A percentile compares a stretch with the other conserved stretches of the same genome.
phyloP scores from a whole-genome alignment of 2,888 invertebrate species.

The Drosophila gaucha region DNA sequence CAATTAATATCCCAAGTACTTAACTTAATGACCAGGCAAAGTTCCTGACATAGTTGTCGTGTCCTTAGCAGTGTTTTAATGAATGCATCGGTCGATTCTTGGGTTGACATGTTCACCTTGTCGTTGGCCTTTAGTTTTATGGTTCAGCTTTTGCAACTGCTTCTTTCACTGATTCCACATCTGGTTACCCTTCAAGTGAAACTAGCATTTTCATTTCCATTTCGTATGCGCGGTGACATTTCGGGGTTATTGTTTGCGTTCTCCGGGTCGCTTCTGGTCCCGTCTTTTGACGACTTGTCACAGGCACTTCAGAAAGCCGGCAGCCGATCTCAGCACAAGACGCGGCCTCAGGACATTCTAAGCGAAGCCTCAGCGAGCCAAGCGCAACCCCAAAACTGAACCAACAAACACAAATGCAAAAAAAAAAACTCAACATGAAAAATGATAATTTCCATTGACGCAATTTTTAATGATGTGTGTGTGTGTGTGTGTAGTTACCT shows the following conservation, averaged over 20 bases:
- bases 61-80: conserved; percentile 28
- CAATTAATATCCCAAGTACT: conserved; percentile 9
- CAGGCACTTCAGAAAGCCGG: conserved; percentile 51
- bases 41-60: conserved; percentile 10
- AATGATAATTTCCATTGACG: conserved; percentile 75
- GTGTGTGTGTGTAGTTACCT: conserved; percentile 30
- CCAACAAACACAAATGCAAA: no score
- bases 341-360: conserved; percentile 16
- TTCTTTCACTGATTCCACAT: conserved; percentile 10
- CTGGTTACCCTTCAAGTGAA: conserved; percentile 22
- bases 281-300: conserved; percentile 62
- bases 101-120: conserved; percentile 62
- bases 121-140: conserved; percentile 26
- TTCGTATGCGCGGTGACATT: conserved; percentile 58
- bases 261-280: conserved; percentile 46
- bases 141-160: background rate
- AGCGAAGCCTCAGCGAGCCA: conserved; percentile 35
- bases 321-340: conserved; percentile 40
- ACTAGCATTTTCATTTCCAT: conserved; percentile 45
- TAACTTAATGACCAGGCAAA: background rate
- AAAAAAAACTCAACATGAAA: conserved; percentile 67
- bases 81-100: conserved; percentile 46
- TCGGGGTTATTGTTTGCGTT: conserved; percentile 68
- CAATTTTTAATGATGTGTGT: conserved; percentile 48
- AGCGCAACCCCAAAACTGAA: conserved; percentile 44